Evolutionary conservation across 2,888 invertebrate species (phyloP).

Genomic region (Chamaedrilus cognettii): DNA sequence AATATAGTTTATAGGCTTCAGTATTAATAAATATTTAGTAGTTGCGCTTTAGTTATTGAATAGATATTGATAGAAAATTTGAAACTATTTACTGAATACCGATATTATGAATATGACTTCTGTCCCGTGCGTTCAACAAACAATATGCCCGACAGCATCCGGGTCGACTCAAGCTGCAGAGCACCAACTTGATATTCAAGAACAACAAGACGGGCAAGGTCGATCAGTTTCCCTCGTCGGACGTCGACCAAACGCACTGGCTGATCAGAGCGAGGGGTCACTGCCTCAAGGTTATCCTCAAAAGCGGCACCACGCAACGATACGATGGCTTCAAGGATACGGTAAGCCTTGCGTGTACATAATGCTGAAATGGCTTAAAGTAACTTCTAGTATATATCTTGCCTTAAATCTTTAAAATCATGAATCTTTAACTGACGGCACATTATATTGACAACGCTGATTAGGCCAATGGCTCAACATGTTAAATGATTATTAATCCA

Average conservation of each 20-base stretch:
- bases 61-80: too few species aligned
- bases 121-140: background rate
- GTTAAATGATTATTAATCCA: too few species aligned
- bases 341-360: constrained; percentile 66
- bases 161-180: constrained; percentile 89
- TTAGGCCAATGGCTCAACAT: too few species aligned
- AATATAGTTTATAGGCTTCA: background rate
- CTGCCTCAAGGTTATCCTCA: constrained; percentile 86
- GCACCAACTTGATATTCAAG: constrained; percentile 87
- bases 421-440: background rate
- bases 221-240: constrained; percentile 80
- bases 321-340: constrained; percentile 93
- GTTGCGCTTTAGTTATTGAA: background rate
- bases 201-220: constrained; percentile 96
- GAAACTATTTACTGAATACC: too few species aligned
- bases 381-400: background rate
- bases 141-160: constrained; percentile 74
- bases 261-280: constrained; percentile 88
- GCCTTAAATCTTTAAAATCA: background rate
- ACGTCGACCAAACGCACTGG: constrained; percentile 90
- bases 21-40: background rate
- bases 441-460: background rate
- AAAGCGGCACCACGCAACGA: constrained; percentile 86
- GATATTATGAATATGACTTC: background rate
- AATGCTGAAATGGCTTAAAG: background rate